Evolutionary conservation across 2,113 vertebrate species (phyloP).

Genomic region (Mus pahari): DNA sequence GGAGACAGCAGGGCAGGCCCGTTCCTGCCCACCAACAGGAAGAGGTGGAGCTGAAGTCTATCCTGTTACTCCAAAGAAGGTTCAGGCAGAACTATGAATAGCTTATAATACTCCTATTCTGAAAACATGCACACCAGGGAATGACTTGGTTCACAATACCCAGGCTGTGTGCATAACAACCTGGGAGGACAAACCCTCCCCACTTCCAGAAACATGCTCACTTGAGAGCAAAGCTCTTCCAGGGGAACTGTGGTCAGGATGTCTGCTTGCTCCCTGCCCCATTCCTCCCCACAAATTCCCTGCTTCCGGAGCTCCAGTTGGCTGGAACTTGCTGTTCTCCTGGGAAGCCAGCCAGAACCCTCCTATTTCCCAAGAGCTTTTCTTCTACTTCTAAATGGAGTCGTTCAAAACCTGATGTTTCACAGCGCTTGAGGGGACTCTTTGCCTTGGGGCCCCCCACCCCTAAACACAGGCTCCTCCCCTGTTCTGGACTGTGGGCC

Average conservation of each 20-base stretch:
- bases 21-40: neutral
- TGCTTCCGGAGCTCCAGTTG: slow-evolving; percentile 61
- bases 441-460: neutral
- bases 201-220: slow-evolving; percentile 50
- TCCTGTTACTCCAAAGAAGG: neutral
- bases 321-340: slow-evolving; percentile 70
- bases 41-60: neutral
- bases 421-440: neutral
- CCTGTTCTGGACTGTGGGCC: slow-evolving; percentile 2
- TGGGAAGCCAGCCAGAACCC: slow-evolving; percentile 72
- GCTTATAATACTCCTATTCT: slow-evolving; percentile 39
- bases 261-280: slow-evolving; percentile 2
- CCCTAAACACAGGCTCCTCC: neutral
- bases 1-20: neutral
- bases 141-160: neutral
- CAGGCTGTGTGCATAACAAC: neutral
- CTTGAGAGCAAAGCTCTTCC: slow-evolving; percentile 11
- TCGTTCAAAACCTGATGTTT: slow-evolving; percentile 65
- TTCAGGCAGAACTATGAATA: neutral
- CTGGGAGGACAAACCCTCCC: slow-evolving; percentile 8
- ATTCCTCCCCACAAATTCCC: slow-evolving; percentile 31
- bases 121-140: slow-evolving; percentile 43
- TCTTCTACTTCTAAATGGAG: slow-evolving; percentile 68
- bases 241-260: neutral
- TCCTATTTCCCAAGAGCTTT: slow-evolving; percentile 55